Conservation (phyloP, 1,140 invertebrate genomes). For the Ostrea denselamellosa region DNA sequence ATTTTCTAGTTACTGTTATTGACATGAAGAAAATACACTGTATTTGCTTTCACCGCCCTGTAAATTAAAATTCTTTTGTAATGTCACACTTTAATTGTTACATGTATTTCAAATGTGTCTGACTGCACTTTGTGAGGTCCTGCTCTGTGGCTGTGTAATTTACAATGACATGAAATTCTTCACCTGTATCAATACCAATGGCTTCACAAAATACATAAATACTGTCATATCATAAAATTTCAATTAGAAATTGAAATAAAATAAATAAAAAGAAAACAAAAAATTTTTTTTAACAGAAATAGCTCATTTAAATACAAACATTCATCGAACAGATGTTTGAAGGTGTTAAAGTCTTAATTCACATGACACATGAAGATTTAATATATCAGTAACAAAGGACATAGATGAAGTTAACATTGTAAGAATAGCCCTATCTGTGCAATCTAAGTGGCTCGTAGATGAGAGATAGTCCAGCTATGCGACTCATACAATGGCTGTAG, state of each 20-base stretch:
- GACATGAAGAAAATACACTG: background rate
- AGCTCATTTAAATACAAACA: too few relatives aligned
- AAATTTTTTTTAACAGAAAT: background rate
- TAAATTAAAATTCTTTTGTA: conserved; percentile 3
- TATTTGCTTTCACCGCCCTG: background rate
- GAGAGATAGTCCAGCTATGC: conserved; percentile 20
- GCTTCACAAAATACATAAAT: background rate
- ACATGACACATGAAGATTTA: conserved; percentile 25
- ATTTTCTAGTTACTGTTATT: background rate
- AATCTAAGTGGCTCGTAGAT: conserved; percentile 22
- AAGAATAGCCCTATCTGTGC: background rate
- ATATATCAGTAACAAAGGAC: background rate
- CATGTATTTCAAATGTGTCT: background rate
- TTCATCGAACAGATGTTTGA: background rate
- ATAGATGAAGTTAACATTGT: background rate
- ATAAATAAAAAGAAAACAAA: background rate
- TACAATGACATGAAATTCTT: background rate
- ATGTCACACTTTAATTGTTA: background rate
- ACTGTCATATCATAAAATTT: background rate
- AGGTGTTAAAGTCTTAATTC: conserved; percentile 2
- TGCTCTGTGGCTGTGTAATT: background rate
- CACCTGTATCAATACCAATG: background rate
- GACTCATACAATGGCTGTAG: background rate
- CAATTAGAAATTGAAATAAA: background rate
- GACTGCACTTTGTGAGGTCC: background rate